phyloP scores from a whole-genome alignment of 2,888 invertebrate genomes.

The Neocrepidodera transversa region DNA sequence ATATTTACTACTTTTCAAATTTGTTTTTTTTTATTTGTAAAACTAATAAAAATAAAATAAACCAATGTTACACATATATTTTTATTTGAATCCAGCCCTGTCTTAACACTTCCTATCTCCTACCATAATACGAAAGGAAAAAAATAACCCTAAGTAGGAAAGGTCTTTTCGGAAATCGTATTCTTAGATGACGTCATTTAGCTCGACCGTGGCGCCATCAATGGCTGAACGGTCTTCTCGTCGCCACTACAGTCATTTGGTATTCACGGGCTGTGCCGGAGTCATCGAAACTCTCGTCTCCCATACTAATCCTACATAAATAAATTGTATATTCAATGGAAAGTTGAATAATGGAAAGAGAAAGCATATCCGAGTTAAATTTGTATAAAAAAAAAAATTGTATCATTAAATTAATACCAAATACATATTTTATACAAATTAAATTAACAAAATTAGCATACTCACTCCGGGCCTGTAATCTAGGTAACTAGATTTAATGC shows the following conservation, averaged over 20 bases:
- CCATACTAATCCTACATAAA: constrained; percentile 28
- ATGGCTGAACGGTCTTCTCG: constrained; percentile 22
- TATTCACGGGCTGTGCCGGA: constrained; percentile 24
- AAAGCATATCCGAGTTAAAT: constrained; percentile 9
- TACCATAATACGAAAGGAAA: constrained; percentile 22
- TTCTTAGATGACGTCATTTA: constrained; percentile 33
- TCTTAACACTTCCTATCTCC: constrained; percentile 1
- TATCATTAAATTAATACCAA: too few species aligned
- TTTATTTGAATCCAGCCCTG: background rate
- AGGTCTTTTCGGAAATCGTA: constrained; percentile 29
- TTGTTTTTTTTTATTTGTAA: too few species aligned
- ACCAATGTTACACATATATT: too few species aligned
- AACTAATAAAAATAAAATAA: too few species aligned
- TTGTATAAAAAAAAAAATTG: too few species aligned
- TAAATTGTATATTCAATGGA: constrained; percentile 29
- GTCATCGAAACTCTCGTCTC: constrained; percentile 29
- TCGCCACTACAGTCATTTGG: constrained; percentile 29
- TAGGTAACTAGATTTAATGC: background rate
- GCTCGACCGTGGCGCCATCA: constrained; percentile 30
- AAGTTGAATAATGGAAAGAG: constrained; percentile 9
- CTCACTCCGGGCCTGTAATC: background rate
- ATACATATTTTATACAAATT: too few species aligned
- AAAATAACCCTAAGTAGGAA: constrained; percentile 22
- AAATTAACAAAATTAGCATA: too few species aligned
- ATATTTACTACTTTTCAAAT: too few species aligned